These are phyloP conservation scores for Poecilia latipinna DNA, from an alignment of 2,113 vertebrate species.

Conservation along the genomic window DNA sequence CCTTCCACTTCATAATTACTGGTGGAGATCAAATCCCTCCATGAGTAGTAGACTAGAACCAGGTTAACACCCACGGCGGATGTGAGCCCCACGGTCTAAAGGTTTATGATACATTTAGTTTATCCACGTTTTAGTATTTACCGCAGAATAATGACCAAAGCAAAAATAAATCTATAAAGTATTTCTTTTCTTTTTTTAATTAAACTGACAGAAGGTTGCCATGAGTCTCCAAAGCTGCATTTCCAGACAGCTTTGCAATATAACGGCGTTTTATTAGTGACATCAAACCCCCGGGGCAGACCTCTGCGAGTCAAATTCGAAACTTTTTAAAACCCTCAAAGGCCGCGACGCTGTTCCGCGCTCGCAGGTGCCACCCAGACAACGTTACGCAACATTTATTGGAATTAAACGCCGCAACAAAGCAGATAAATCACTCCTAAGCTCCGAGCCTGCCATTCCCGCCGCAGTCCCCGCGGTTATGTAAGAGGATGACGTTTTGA, in stretches of 20 bases:
- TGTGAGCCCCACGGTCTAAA: neutral
- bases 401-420: conserved; percentile 26
- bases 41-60: neutral
- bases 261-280: neutral
- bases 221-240: neutral
- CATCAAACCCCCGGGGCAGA: neutral
- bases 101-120: neutral
- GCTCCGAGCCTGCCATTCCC: neutral
- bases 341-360: neutral
- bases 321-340: neutral
- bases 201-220: neutral
- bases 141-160: neutral
- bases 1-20: too few species aligned
- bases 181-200: too few species aligned
- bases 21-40: neutral
- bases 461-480: conserved; percentile 15
- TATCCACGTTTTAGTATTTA: too few species aligned
- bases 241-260: neutral
- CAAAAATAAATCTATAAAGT: neutral
- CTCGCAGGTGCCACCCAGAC: conserved; percentile 6
- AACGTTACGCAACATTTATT: conserved; percentile 24
- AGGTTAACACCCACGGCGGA: neutral
- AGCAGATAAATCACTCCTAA: conserved; percentile 25
- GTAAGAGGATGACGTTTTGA: conserved; percentile 24
- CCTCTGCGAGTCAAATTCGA: conserved; percentile 1